Base-by-base conservation (phyloP, 2,888 invertebrate genomes). In the Eupsilia transversa region DNA sequence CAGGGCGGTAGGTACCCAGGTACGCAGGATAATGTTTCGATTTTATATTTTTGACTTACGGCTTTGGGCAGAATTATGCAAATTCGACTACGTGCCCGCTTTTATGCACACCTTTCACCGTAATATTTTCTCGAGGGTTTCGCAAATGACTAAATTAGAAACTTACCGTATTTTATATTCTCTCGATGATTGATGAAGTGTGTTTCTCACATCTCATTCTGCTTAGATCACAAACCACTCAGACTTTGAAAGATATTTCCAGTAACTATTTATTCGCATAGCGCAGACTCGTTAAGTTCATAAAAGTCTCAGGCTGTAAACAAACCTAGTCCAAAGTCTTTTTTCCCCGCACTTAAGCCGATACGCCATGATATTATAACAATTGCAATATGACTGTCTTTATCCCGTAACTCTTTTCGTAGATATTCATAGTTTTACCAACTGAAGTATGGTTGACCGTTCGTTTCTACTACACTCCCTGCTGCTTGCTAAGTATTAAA, bases 41-140 rank as follows among this genome's bases (percentile, higher is more conserved):
- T 74, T 74, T 60, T 46, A 63, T 41, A 80, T 67, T 69, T 84
- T 76, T 75, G 68, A 75, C 41, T 49, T 49, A 72, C 35, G 38
- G 71, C 35, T 69, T 10, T 20, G n/a, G 43, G 60, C 54, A 59
- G n/a, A 59, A 76, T 74, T 82, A 84, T 82, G 76, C n/a, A 69
- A 84, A 82, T 80, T 72, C 2, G 30, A 54, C 14, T 59, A 49
- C 59, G 71, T 65, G 49, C 38, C 5, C 3, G 33, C 33, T 59
- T 64, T 83, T 38, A 52, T 20, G 12, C 46, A 54, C 33, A 71
- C 59, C 46, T 68, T 64, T 30, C 56, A 49, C 23, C 43, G 7
- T 38, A 17, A 67, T 63, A 81, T 57, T 79, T 68, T 76, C 17
- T 59, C 43, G 57, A 5, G 17, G 6, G 49, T 54, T 56, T 52